A percentile compares a stretch with the other conserved stretches of the same genome.
Evolutionary conservation across 2,797 vertebrate species (phyloP).

Genomic region (Streptopelia turtur): DNA sequence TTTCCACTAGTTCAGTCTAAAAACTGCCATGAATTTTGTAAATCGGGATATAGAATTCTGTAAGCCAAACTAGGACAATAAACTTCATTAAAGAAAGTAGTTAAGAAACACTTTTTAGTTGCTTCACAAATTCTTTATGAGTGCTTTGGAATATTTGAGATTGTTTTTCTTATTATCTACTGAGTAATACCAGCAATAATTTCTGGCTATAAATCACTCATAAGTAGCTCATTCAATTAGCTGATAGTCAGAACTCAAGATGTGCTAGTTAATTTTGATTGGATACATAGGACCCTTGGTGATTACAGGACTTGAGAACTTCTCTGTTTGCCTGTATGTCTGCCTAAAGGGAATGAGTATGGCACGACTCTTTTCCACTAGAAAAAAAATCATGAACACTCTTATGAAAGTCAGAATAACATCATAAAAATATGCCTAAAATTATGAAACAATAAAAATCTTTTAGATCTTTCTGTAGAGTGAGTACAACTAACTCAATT

Average conservation of each 20-base stretch:
- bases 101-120: not conserved
- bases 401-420: not conserved
- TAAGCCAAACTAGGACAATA: not conserved
- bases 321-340: not conserved
- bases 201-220: not conserved
- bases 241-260: not conserved
- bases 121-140: not conserved
- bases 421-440: not conserved
- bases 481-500: not conserved
- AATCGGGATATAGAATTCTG: not conserved
- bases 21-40: not conserved
- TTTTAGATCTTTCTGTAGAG: not conserved
- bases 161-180: not conserved
- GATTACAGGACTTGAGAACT: not conserved
- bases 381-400: not conserved
- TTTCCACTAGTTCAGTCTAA: not conserved
- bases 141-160: not conserved
- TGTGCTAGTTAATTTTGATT: not conserved
- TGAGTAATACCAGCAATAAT: not conserved
- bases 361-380: accelerated
- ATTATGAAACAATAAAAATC: not conserved
- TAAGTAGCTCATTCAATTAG: not conserved
- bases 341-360: not conserved
- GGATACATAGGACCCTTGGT: not conserved
- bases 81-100: not conserved